A percentile compares a stretch with the other conserved stretches of the same genome.
Conservation (phyloP, 2,113 vertebrate genomes). For the Isurus oxyrinchus region DNA sequence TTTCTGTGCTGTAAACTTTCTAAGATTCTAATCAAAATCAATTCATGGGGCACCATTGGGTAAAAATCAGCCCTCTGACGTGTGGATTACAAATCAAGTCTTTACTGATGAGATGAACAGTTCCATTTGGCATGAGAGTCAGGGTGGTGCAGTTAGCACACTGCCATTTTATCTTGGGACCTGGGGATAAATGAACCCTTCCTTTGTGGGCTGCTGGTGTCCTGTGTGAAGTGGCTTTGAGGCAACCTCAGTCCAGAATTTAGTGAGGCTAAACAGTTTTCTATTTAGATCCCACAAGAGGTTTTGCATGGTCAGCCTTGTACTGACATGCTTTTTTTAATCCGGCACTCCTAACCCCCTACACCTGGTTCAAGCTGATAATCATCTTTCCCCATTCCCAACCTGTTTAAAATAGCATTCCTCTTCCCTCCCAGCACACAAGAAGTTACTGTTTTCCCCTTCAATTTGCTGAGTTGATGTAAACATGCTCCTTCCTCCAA, state of each 20-base stretch:
- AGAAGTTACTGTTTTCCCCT: not conserved
- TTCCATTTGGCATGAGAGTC: not conserved
- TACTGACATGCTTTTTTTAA: not conserved
- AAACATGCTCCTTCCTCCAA: no score
- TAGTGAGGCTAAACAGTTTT: not conserved
- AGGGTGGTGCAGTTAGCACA: not conserved
- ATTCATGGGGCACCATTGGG: not conserved
- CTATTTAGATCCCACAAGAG: not conserved
- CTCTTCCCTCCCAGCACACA: not conserved
- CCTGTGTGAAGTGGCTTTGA: not conserved
- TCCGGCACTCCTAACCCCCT: not conserved
- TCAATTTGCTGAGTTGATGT: not conserved
- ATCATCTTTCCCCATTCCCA: not conserved
- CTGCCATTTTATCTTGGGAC: not conserved
- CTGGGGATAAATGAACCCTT: not conserved
- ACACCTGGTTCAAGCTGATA: not conserved
- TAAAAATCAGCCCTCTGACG: not conserved
- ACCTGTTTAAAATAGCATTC: not conserved
- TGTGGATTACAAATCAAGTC: not conserved
- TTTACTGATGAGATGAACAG: not conserved
- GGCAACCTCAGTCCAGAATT: not conserved
- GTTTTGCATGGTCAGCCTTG: not conserved
- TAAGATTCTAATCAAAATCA: not conserved
- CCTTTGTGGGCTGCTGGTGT: not conserved
- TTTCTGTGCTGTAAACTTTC: no score